Evolutionary conservation across 1,140 invertebrate genomes (phyloP), one percentile per base, ranked within the genome.

Genomic region (Callitettix versicolor): DNA sequence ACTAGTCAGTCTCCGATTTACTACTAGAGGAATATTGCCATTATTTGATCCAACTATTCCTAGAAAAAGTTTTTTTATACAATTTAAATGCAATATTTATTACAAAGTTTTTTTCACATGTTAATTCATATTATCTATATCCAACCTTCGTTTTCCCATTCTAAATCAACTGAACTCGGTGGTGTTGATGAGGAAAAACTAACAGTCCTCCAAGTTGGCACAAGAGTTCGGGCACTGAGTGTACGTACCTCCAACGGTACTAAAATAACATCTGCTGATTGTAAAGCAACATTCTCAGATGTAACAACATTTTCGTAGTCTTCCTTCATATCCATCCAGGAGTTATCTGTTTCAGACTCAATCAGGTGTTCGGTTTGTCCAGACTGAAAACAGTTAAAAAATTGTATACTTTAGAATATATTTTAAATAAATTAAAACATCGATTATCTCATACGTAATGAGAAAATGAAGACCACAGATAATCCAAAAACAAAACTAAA

Each of bases 71-170:
- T 11, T 18, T 9, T n/a, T 6, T 7, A 6, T 6, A n/a, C 18
- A 43, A 6, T 18, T 43, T 43, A 18, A 7, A 43, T 43, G 6
- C 17, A 43, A 11, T 17, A 6, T 17, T 7, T n/a, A 9, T 17
- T 17, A 7, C n/a, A n/a, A n/a, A n/a, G n/a, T 7, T 11, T 17
- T 15, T 9, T 7, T 11, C 41, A 15, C 41, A 11, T 18, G 7
- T 15, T 43, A 43, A 15, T 11, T 9, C 15, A 11, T 20, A 20
- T 20, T 5, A 17, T 14, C 21, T 9, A 20, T 22, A 6, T 5
- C 38, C 52, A 43, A 63, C 62, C 61, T 62, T 69, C 65, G 56
- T 65, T 59, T 55, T 67, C 67, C 67, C 67, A 69, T 58, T 69
- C 66, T 40, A 68, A 55, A 59, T 68, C 66, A 24, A 67, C 49